These are phyloP conservation scores for Orcinus orca DNA, from an alignment of 2,113 vertebrate species.

Conservation along the genomic window DNA sequence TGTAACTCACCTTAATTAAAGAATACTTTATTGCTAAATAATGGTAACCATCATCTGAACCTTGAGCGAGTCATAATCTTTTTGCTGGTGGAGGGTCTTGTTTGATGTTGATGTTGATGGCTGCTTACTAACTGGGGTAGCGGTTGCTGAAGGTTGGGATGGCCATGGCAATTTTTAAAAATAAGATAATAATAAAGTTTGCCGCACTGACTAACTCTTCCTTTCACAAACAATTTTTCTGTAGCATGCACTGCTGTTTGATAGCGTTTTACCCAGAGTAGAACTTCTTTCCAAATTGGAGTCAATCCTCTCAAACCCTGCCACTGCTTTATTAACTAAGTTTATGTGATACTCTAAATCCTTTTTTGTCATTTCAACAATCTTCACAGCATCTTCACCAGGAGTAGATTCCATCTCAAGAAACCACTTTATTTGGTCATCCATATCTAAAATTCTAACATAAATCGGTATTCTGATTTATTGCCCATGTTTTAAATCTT, in stretches of 20 bases:
- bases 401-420: background rate
- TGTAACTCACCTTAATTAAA: background rate
- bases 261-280: background rate
- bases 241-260: background rate
- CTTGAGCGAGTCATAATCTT: background rate
- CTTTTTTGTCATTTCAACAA: background rate
- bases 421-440: background rate
- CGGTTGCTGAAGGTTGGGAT: background rate
- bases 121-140: background rate
- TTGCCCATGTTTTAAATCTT: background rate
- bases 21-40: background rate
- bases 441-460: background rate
- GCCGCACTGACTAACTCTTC: background rate
- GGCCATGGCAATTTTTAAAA: background rate
- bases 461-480: background rate
- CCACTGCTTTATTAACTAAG: background rate
- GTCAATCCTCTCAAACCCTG: background rate
- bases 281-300: background rate
- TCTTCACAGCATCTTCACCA: background rate
- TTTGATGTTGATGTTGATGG: background rate
- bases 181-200: background rate
- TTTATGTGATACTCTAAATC: background rate
- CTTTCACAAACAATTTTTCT: background rate
- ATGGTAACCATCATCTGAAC: background rate
- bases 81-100: background rate